Evolutionary conservation across 2,888 invertebrate genomes (phyloP), one percentile per base, ranked within the genome.

Genomic region (Tipula helvola): DNA sequence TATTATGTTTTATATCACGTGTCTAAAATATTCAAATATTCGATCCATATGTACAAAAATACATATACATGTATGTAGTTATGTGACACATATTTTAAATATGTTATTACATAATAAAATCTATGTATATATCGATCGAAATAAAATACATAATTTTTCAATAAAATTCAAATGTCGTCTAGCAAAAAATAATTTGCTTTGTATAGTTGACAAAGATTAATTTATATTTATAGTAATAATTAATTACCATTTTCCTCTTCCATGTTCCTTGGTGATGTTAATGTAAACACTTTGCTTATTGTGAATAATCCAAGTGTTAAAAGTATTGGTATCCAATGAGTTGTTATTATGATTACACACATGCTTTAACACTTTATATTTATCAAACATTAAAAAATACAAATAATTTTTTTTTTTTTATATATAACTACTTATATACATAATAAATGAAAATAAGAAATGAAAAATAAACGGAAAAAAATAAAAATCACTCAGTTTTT

Each of bases 161-260:
- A 57, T 71, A 71, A 71, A 71, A 71, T 57, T 71, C 28, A 71
- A 71, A 71, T 71, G 71, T 10, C 71, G 71, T 28, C n/a, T 44
- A 44, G 3, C 1, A 7, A 39, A 39, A 39, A 39, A 39, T 3
- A 39, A 39, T 39, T 28, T 28, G 28, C 28, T 28, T 28, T 28
- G n/a, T n/a, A 7, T 39, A 39, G 39, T 39, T 44, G 44, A 44
- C 44, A 44, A 44, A 44, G 44, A 44, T 44, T 44, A 52, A 52
- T 52, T 52, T n/a, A 16, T 52, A 52, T 52, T 3, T 13, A 13
- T 3, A 52, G 28, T 5, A 71, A 71, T 28, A 28, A 71, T 18
- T 52, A 52, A 83, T 84, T 84, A 84, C 84, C 84, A 84, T 84
- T 84, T 84, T 84, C 84, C 16, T 84, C 84, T 84, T 84, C 84